Evolutionary conservation across 2,797 vertebrate genomes (phyloP), one percentile per base, ranked within the genome.

Genomic region (Mormyrus proboscirostris): DNA sequence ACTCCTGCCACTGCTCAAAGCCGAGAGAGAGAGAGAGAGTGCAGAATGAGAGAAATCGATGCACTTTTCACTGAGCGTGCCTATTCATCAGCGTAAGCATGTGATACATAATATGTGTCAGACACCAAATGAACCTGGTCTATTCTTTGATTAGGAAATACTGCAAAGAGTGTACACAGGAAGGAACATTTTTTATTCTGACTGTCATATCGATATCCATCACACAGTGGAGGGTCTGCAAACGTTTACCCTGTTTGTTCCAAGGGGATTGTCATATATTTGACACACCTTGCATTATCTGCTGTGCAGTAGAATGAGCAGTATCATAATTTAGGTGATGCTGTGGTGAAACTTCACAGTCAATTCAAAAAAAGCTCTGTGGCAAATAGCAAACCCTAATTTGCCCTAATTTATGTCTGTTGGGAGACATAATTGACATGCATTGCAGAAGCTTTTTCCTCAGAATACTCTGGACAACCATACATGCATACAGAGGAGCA

Each of bases 181-280:
- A 79, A 51, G 22, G 10, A 33, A 51, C 33, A 38, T 69, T 65
- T 22, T 19, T 87, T 22, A 49, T 44, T 88, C 57, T 41, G 47
- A 53, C 57, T 25, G 44, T 51, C 38, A 29, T 50, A 33, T 73
- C 65, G 22, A 38, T 88, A 79, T 33, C 25, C n/a, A 51, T 50
- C 88, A 76, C 14, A 62, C 16, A 84, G n/a, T n/a, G 12, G 25
- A 84, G 53, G 57, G 79, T 57, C 76, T 59, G 38, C 22, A 83
- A 88, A 92, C 89, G 90, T 91, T 83, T 29, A 89, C 88, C 89
- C 50, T 73, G 55, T 57, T 91, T 88, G 88, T 89, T 91, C 19
- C 73, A 79, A 84, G 90, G 89, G 65, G 88, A 73, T 87, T 51
- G 38, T 89, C 41, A 55, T 55, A 29, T 84, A 92, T 91, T 89